phyloP scores from a whole-genome alignment of 2,113 vertebrate genomes.

The Lampris megalopsis region DNA sequence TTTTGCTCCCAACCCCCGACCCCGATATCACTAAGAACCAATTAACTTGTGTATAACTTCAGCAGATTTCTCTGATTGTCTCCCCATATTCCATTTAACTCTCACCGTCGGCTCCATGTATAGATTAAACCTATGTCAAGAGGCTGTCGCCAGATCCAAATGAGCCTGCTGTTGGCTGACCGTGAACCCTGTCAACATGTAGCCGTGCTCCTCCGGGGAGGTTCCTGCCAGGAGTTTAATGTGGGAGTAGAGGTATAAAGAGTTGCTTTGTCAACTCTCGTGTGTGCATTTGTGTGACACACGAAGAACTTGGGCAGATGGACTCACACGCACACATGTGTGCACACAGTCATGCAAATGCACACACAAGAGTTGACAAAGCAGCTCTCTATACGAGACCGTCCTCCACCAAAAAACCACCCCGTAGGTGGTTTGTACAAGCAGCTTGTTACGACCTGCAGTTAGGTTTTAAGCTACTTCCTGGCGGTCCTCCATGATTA shows the following conservation, averaged over 20 bases:
- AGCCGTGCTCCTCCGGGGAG: too few relatives aligned
- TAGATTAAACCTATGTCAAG: constrained; percentile 4
- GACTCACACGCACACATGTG: not conserved
- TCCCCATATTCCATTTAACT: constrained; percentile 12
- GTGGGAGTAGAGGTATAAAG: not conserved
- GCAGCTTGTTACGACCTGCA: too few relatives aligned
- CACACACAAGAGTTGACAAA: not conserved
- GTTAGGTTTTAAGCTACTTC: too few relatives aligned
- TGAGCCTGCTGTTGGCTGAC: not conserved
- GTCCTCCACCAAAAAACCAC: not conserved
- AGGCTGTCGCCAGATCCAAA: not conserved
- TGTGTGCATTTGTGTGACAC: not conserved
- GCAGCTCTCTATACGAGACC: not conserved
- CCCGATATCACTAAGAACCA: constrained; percentile 8
- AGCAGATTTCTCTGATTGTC: not conserved
- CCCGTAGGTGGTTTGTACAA: too few relatives aligned
- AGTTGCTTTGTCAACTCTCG: not conserved
- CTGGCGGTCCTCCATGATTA: too few relatives aligned
- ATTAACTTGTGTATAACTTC: constrained; percentile 8
- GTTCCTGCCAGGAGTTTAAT: too few relatives aligned
- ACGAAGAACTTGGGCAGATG: too few relatives aligned
- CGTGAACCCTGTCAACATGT: too few relatives aligned
- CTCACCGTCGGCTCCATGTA: not conserved
- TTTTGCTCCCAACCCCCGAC: constrained; percentile 9
- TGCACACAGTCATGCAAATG: not conserved